phyloP scores from a whole-genome alignment of 2,888 invertebrate species.

The Zele albiditarsus region DNA sequence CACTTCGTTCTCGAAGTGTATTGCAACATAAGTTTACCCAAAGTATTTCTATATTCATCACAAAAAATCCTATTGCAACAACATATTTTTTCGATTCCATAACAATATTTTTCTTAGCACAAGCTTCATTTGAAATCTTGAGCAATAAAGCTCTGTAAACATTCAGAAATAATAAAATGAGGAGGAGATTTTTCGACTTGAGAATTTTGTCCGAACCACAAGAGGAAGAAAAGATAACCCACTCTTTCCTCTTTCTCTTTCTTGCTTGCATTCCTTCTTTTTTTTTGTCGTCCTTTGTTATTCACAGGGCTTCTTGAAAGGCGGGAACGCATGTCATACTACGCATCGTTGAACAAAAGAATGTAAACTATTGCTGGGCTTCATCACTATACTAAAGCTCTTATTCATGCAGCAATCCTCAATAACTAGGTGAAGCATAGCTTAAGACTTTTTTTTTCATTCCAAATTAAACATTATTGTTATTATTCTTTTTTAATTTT shows the following conservation, averaged over 20 bases:
- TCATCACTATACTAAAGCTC: background rate
- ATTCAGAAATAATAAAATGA: too few relatives aligned
- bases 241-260: background rate
- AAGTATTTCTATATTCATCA: too few relatives aligned
- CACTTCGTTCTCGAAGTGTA: too few relatives aligned
- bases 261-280: background rate
- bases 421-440: conserved; percentile 4
- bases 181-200: background rate
- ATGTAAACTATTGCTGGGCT: conserved; percentile 21
- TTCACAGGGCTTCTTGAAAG: background rate
- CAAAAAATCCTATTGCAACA: too few relatives aligned
- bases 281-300: background rate
- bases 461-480: background rate
- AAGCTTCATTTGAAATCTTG: too few relatives aligned
- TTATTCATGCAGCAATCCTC: background rate
- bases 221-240: too few relatives aligned
- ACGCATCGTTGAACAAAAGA: background rate
- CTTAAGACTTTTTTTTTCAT: background rate
- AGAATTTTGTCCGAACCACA: background rate
- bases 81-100: too few relatives aligned
- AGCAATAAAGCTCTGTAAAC: too few relatives aligned
- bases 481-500: background rate
- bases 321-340: background rate
- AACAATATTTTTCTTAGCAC: too few relatives aligned
- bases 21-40: too few relatives aligned